phyloP scores from a whole-genome alignment of 2,113 vertebrate genomes.

The Anhinga rufa region DNA sequence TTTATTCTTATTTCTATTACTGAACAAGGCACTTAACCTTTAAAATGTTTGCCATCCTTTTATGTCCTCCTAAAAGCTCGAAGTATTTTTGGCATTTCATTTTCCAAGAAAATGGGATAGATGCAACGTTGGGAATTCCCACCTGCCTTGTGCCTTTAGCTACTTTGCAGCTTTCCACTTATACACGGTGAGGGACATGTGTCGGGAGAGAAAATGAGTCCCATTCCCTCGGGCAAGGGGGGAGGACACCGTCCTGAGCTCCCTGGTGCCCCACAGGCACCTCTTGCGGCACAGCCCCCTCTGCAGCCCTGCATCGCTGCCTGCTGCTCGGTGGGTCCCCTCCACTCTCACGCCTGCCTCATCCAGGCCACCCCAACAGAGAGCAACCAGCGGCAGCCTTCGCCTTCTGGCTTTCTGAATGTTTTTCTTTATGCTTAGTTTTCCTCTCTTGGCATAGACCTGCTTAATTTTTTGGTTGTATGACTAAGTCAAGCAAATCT shows the following conservation, averaged over 20 bases:
- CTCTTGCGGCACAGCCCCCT: background rate
- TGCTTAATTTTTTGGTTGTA: background rate
- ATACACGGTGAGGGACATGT: rapidly evolving
- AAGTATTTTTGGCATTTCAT: background rate
- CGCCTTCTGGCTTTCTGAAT: background rate
- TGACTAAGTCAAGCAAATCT: background rate
- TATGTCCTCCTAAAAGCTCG: background rate
- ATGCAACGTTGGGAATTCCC: background rate
- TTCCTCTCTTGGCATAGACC: background rate
- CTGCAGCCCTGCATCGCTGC: background rate
- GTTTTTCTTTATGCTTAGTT: background rate
- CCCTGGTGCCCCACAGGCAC: background rate
- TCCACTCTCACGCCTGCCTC: background rate
- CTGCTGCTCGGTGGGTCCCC: background rate
- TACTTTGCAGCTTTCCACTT: background rate
- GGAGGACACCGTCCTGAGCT: background rate
- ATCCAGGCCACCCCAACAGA: background rate
- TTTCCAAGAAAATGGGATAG: background rate
- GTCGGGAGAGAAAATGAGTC: rapidly evolving
- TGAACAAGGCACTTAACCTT: background rate
- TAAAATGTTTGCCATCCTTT: background rate
- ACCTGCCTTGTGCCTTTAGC: background rate
- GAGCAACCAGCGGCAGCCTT: background rate
- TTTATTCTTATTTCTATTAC: background rate
- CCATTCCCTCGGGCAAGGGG: rapidly evolving